phyloP scores from a whole-genome alignment of 2,113 vertebrate species.

The Tetrax tetrax region DNA sequence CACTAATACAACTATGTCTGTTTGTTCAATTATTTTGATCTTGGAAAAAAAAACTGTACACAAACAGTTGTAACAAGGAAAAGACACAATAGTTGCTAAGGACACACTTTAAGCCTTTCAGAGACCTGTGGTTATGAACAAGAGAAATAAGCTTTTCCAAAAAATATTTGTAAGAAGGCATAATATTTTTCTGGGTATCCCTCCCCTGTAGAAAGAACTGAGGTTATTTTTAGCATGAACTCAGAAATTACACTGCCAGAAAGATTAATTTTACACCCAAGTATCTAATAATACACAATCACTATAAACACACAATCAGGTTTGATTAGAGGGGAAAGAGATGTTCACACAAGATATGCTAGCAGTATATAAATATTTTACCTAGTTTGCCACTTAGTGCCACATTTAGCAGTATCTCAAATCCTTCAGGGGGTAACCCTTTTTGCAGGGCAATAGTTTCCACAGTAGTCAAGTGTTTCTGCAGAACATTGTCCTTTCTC shows the following conservation, averaged over 20 bases:
- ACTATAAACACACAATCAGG: not conserved
- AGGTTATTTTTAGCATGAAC: not conserved
- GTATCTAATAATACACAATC: not conserved
- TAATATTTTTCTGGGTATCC: not conserved
- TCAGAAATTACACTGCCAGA: not conserved
- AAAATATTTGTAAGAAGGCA: not conserved
- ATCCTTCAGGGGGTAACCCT: constrained; percentile 83
- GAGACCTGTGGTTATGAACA: not conserved
- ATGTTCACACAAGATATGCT: not conserved
- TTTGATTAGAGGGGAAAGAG: not conserved
- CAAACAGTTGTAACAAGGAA: not conserved
- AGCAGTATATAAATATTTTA: constrained; percentile 60
- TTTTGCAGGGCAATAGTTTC: constrained; percentile 80
- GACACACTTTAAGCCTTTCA: not conserved
- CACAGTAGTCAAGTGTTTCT: constrained; percentile 80
- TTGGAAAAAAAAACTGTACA: not conserved
- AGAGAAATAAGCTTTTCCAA: not conserved
- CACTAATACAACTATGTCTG: not conserved
- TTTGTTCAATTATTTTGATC: not conserved
- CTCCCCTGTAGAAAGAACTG: not conserved
- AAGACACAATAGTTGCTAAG: not conserved
- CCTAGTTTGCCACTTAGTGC: constrained; percentile 87
- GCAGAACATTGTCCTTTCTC: constrained; percentile 69
- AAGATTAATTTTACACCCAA: not conserved
- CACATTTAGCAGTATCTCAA: constrained; percentile 83